Percentiles rank a stretch among this genome's conserved stretches.
Conservation (phyloP, 2,888 invertebrate species). For the Invenusta paracnida region DNA sequence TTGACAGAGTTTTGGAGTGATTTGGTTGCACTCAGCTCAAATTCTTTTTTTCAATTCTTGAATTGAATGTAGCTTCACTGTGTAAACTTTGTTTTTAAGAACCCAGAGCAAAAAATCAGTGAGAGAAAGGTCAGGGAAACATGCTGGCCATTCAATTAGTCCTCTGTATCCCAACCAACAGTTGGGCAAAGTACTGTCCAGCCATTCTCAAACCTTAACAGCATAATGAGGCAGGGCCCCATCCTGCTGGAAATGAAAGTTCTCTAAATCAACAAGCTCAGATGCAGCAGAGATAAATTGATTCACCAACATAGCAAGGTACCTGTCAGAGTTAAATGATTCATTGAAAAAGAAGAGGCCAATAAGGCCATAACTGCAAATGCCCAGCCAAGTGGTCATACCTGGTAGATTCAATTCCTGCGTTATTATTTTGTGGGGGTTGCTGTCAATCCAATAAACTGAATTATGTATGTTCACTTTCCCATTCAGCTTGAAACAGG, state of each 20-base stretch:
- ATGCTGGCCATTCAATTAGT: neutral
- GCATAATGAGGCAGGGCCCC: neutral
- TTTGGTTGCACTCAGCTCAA: neutral
- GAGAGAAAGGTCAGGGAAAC: neutral
- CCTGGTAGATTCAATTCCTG: neutral
- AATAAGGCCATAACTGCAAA: neutral
- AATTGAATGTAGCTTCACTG: neutral
- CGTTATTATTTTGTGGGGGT: neutral
- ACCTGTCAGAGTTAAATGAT: neutral
- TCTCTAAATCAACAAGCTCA: neutral
- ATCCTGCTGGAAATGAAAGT: neutral
- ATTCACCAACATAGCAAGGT: neutral
- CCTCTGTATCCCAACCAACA: neutral
- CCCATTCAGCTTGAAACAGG: neutral
- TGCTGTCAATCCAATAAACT: neutral
- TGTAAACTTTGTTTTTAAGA: neutral
- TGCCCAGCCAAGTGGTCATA: neutral
- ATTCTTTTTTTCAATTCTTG: conserved; percentile 1
- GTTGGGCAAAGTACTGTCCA: neutral
- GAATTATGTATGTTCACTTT: neutral
- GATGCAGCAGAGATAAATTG: neutral
- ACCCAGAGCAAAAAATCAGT: neutral
- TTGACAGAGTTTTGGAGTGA: neutral
- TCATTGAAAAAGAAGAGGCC: neutral
- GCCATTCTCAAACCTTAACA: neutral